Conservation (phyloP, 2,797 vertebrate genomes). For the Microchirus variegatus region DNA sequence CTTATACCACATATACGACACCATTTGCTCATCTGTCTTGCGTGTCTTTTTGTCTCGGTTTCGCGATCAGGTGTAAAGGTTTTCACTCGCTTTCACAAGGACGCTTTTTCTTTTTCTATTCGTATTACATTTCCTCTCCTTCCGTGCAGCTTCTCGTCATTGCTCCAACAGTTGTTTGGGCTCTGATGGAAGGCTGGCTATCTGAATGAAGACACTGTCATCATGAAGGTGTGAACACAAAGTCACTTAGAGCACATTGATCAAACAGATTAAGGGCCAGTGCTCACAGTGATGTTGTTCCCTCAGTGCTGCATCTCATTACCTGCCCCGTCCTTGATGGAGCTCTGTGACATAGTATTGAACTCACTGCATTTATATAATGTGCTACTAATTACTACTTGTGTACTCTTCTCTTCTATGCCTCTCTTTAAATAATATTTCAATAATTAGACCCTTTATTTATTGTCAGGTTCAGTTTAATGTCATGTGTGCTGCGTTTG, state of each 20-base stretch:
- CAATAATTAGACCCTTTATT: constrained; percentile 8
- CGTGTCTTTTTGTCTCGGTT: too few species aligned
- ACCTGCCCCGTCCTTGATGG: constrained; percentile 58
- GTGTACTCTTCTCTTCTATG: constrained; percentile 27
- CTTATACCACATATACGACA: too few species aligned
- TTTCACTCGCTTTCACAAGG: too few species aligned
- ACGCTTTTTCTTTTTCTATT: too few species aligned
- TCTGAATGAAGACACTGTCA: constrained; percentile 48
- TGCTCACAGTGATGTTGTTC: constrained; percentile 54
- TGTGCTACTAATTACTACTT: constrained; percentile 41
- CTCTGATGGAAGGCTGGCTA: constrained; percentile 12
- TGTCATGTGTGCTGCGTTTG: not conserved
- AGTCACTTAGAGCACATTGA: constrained; percentile 59
- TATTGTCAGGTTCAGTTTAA: not conserved
- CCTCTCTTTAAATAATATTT: constrained; percentile 12
- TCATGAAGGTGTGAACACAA: constrained; percentile 33
- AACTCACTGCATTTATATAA: constrained; percentile 51
- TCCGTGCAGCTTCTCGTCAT: not conserved
- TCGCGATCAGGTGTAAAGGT: too few species aligned
- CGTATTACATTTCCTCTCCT: too few species aligned
- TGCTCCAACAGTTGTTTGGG: too few species aligned
- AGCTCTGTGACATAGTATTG: constrained; percentile 44
- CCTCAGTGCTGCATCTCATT: constrained; percentile 55
- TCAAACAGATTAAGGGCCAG: constrained; percentile 68
- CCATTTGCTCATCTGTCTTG: too few species aligned